Base-by-base conservation (phyloP, 2,888 invertebrate genomes). In the Philereme vetulata region DNA sequence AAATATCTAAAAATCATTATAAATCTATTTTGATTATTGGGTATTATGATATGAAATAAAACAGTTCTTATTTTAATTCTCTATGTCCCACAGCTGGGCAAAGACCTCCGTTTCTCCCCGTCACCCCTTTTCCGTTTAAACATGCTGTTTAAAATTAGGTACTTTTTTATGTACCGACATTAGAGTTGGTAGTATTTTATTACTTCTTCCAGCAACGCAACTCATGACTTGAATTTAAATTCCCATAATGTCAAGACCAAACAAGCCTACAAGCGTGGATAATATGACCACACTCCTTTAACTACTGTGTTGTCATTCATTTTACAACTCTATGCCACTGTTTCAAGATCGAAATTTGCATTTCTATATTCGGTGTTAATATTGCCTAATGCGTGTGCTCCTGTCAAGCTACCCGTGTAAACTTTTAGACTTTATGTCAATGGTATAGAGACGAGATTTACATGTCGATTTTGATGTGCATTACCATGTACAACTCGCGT, bases 341-440 rank as follows among this genome's bases (percentile, higher is more conserved):
- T 35, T 49, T 46, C 46, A 62, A 58, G 48, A 48, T 55, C 36
- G 40, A 45, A 52, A 57, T 62, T 58, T 40, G 51, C 38, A 44
- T 62, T 51, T 38, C 38, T 38, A 48, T 51, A 48, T 50, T 49
- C 4, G 11, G n/a, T 51, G 74, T 73, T 76, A 77, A 83, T 86
- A 88, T 89, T 89, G 82, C 88, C 84, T 85, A 90, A 89, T 87
- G 84, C 70, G 38, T 11, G 11, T 3, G 35, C 11, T 74, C 71
- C 67, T 76, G 77, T 75, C 48, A 40, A 46, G 32, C 34, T 54
- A 32, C 36, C 0, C 11, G 21, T 40, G 6, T 21, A 1, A 36
- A n/a, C 8, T 52, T 43, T 50, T 56, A 38, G 47, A 34, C 50
- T 49, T 58, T 64, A 64, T 53, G 8, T 32, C 61, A 4, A 48